These are phyloP conservation scores for Saccostrea glomerata DNA, from an alignment of 1,140 invertebrate genomes.

Conservation along the genomic window DNA sequence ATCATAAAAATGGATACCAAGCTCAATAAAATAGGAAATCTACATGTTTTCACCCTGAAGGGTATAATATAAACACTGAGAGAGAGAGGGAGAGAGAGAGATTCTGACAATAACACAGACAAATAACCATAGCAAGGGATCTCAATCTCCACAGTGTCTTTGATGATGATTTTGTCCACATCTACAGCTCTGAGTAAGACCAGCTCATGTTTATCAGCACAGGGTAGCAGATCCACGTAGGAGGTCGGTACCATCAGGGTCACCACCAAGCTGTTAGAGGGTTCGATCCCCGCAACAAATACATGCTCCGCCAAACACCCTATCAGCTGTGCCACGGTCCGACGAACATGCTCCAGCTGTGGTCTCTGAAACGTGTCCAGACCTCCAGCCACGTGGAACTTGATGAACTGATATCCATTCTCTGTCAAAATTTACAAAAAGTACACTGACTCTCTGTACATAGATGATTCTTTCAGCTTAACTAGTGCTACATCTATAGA, in stretches of 20 bases:
- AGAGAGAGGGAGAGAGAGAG: no score
- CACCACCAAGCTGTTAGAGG: conserved; percentile 20
- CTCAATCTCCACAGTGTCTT: not conserved
- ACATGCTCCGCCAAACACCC: not conserved
- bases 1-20: not conserved
- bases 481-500: no score
- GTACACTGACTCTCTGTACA: no score
- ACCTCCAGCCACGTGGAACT: not conserved
- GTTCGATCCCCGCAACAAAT: conserved; percentile 11
- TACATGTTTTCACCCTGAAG: no score
- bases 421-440: not conserved
- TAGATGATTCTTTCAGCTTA: no score
- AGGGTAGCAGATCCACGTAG: not conserved
- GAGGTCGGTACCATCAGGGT: not conserved
- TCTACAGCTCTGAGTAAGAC: not conserved
- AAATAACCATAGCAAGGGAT: not conserved
- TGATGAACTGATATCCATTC: conserved; percentile 20
- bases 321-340: conserved; percentile 14
- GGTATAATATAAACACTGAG: no score
- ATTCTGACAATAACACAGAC: no score
- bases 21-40: no score
- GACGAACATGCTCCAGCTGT: conserved; percentile 16
- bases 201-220: conserved; percentile 11
- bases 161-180: conserved; percentile 5
- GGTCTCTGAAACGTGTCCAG: not conserved